Base-by-base conservation (phyloP, 2,888 invertebrate genomes). In the Thymelicus sylvestris region DNA sequence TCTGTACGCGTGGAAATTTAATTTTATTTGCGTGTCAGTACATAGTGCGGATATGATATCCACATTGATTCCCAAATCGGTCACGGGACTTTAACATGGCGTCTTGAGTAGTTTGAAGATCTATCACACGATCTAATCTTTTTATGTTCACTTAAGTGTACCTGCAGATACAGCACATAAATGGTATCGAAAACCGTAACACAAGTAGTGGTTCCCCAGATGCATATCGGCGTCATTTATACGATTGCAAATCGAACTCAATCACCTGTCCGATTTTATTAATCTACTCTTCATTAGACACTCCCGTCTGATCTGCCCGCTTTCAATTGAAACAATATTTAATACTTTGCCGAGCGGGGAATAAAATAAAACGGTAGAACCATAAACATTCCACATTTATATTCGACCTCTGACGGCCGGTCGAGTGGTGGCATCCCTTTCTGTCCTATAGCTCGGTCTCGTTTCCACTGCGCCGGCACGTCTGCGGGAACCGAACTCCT, bases 351-450 rank as follows among this genome's bases (percentile, higher is more conserved):
- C 91, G 90, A 86, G 86, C 84, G 82, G 86, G 80, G 89, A 89
- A 87, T 90, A 93, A 93, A 93, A 93, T 92, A 93, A 93, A 93
- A 92, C 93, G 91, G 92, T 92, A 92, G 91, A 92, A 90, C 91
- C 91, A 93, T 93, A 93, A 93, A 93, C 93, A 93, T 93, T 93
- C 93, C 93, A 92, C 91, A 88, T 92, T 93, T 90, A 91, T 90
- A 92, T 92, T 91, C 92, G 92, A 91, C 92, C 92, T 92, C 93
- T 90, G 90, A 82, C 86, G 88, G 88, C 84, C 86, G 88, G 88
- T 85, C 89, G 88, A 79, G 78, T 79, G 73, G 59, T 72, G 73
- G 74, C 64, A 86, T 89, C 81, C 84, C 76, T 80, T 90, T 78
- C 67, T 75, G 74, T 85, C 48, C 76, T 72, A 24, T 72, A 77